phyloP scores from a whole-genome alignment of 1,140 invertebrate genomes.

The Drosophila elegans region DNA sequence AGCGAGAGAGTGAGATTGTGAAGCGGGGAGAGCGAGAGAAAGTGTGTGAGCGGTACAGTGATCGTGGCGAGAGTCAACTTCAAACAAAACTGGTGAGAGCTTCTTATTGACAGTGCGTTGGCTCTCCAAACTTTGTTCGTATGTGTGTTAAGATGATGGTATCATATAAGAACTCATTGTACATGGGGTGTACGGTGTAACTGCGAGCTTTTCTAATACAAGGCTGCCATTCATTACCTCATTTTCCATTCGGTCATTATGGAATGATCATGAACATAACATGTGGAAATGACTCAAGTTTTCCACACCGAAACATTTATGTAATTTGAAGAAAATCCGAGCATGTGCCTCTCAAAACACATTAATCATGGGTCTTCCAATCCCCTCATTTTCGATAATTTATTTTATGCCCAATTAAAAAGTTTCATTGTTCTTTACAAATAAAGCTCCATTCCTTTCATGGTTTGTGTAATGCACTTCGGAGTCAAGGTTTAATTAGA shows the following conservation, averaged over 20 bases:
- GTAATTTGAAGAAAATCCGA: slow-evolving; percentile 32
- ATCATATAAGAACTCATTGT: slow-evolving; percentile 33
- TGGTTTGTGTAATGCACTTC: slow-evolving; percentile 15
- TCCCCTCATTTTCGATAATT: slow-evolving; percentile 1
- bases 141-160: slow-evolving; percentile 39
- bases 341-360: slow-evolving; percentile 30
- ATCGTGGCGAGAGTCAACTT: slow-evolving; percentile 22
- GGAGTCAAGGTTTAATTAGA: slow-evolving; percentile 44
- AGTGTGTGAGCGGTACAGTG: slow-evolving; percentile 7
- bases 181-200: slow-evolving; percentile 35
- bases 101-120: slow-evolving; percentile 47
- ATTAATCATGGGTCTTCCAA: slow-evolving; percentile 26
- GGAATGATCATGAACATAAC: slow-evolving; percentile 3
- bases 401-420: slow-evolving; percentile 11
- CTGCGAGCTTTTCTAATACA: slow-evolving; percentile 18
- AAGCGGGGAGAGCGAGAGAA: slow-evolving; percentile 11
- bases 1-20: slow-evolving; percentile 2
- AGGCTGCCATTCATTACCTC: slow-evolving; percentile 33
- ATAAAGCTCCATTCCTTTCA: slow-evolving; percentile 2
- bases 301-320: slow-evolving; percentile 19
- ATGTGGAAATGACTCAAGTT: slow-evolving; percentile 10
- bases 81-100: slow-evolving; percentile 68
- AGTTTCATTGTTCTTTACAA: slow-evolving; percentile 3
- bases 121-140: slow-evolving; percentile 32
- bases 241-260: slow-evolving; percentile 10